phyloP scores from a whole-genome alignment of 2,888 invertebrate genomes.

The Nudaria mundana region DNA sequence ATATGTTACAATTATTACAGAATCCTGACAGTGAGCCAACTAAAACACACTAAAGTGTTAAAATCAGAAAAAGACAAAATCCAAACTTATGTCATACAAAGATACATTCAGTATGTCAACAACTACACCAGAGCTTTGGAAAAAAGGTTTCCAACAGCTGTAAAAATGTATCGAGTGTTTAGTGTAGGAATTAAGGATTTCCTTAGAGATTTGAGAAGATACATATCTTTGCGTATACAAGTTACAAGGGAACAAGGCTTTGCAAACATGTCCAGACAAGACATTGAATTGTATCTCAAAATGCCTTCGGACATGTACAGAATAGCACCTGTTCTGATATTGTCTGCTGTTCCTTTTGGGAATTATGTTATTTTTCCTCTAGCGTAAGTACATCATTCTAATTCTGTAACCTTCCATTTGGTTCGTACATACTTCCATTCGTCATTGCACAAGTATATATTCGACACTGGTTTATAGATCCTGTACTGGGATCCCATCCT shows the following conservation, averaged over 20 bases:
- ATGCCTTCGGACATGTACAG: slow-evolving; percentile 92
- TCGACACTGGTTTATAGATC: too few relatives aligned
- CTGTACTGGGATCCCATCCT: too few relatives aligned
- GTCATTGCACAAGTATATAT: too few relatives aligned
- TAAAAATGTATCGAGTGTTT: slow-evolving; percentile 88
- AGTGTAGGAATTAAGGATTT: slow-evolving; percentile 89
- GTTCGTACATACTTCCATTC: too few relatives aligned
- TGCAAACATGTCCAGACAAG: slow-evolving; percentile 82
- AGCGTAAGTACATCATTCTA: slow-evolving; percentile 81
- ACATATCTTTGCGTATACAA: slow-evolving; percentile 78
- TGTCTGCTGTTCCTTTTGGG: slow-evolving; percentile 91
- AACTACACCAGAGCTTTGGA: slow-evolving; percentile 87
- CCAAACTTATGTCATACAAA: slow-evolving; percentile 80
- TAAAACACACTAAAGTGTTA: slow-evolving; percentile 56
- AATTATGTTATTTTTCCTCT: slow-evolving; percentile 92
- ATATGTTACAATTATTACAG: too few relatives aligned
- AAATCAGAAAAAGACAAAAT: slow-evolving; percentile 71
- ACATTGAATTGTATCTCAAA: slow-evolving; percentile 88
- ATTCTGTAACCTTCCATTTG: too few relatives aligned
- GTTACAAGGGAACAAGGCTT: slow-evolving; percentile 75
- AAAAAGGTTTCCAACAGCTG: slow-evolving; percentile 88
- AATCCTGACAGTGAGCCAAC: slow-evolving; percentile 39
- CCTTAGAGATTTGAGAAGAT: slow-evolving; percentile 85
- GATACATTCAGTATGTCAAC: slow-evolving; percentile 87
- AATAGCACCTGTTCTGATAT: slow-evolving; percentile 89